phyloP scores from a whole-genome alignment of 2,113 vertebrate species.

The Nesoenas mayeri region DNA sequence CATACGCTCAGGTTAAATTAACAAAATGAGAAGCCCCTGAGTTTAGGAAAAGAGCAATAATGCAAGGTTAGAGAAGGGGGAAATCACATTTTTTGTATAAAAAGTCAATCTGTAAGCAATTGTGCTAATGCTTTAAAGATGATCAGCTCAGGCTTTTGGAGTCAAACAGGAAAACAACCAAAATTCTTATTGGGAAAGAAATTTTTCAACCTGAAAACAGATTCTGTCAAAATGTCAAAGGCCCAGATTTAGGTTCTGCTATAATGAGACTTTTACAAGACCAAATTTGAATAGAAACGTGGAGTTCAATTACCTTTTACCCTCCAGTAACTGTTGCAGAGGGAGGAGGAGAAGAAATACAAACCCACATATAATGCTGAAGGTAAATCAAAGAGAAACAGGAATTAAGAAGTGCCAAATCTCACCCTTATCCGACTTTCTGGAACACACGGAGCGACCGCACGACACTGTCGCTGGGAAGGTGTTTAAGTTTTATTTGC shows the following conservation, averaged over 20 bases:
- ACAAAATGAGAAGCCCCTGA: not conserved
- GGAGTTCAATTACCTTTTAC: not conserved
- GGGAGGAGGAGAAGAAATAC: not conserved
- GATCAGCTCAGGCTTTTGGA: not conserved
- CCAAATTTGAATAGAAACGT: not conserved
- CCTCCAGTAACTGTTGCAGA: not conserved
- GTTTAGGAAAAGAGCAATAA: not conserved
- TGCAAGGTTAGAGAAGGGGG: not conserved
- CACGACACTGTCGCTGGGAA: rapidly evolving
- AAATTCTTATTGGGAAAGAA: not conserved
- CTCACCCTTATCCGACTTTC: not conserved
- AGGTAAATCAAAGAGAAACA: not conserved
- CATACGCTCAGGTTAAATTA: not conserved
- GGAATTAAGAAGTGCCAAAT: not conserved
- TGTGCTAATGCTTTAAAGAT: slow-evolving; percentile 44
- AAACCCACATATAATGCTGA: not conserved
- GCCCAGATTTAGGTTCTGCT: not conserved
- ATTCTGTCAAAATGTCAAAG: not conserved
- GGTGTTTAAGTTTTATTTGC: not conserved
- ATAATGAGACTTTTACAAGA: not conserved
- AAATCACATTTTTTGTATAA: not conserved
- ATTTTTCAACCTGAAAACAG: slow-evolving; percentile 19
- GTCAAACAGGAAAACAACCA: slow-evolving; percentile 13
- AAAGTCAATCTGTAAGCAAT: slow-evolving; percentile 32
- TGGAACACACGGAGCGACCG: rapidly evolving